A percentile compares a stretch with the other conserved stretches of the same genome.
phyloP scores from a whole-genome alignment of 2,888 invertebrate genomes.

The Leptothorax acervorum region DNA sequence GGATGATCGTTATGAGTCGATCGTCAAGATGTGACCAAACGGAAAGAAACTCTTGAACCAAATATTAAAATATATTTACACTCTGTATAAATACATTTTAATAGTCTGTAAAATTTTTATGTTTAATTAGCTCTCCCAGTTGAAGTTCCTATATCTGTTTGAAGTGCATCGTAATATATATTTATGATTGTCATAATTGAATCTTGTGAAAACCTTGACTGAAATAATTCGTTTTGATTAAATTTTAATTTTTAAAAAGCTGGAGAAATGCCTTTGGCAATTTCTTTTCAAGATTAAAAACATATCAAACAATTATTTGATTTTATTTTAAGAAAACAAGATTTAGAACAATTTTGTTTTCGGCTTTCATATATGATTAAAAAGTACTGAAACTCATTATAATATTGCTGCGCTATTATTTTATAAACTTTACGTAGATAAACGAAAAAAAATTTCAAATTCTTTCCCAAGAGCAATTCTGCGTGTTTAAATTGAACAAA shows the following conservation, averaged over 20 bases:
- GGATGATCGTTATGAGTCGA: background rate
- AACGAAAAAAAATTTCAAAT: background rate
- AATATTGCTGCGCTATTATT: background rate
- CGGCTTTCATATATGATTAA: background rate
- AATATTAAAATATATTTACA: constrained; percentile 15
- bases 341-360: background rate
- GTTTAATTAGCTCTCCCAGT: background rate
- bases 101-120: background rate
- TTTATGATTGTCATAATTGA: background rate
- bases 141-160: background rate
- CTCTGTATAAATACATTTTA: constrained; percentile 1
- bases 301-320: background rate
- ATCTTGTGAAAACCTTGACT: background rate
- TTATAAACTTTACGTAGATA: background rate
- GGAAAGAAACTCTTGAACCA: background rate
- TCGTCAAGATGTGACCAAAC: constrained; percentile 8
- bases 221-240: background rate
- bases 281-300: background rate
- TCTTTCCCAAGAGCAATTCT: background rate
- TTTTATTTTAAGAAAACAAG: background rate
- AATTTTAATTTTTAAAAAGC: background rate
- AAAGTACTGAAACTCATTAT: background rate
- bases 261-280: background rate
- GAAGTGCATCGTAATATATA: background rate
- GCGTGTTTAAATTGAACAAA: background rate